Percentiles rank a stretch among this genome's conserved stretches.
Conservation (phyloP, 92 coral and sea anemone genomes). For the Scolanthus callimorphus region DNA sequence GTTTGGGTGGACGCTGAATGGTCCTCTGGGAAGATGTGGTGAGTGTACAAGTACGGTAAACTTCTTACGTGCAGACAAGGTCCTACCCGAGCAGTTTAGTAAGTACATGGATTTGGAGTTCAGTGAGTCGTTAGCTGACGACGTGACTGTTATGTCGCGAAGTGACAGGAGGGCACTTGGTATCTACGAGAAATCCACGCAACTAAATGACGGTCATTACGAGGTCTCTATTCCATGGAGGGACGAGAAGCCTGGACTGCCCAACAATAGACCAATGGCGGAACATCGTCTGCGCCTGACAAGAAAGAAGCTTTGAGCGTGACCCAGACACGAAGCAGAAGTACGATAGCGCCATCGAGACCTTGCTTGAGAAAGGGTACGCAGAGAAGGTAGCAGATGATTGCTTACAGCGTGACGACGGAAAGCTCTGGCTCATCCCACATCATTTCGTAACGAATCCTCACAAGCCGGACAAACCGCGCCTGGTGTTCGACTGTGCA, state of each 20-base stretch:
- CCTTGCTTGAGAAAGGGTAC: constrained; percentile 31
- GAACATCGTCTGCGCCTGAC: constrained; percentile 24
- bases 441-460: constrained; percentile 39
- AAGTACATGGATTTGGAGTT: constrained; percentile 47
- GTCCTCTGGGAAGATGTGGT: constrained; percentile 47
- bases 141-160: constrained; percentile 18
- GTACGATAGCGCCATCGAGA: constrained; percentile 18
- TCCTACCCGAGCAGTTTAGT: constrained; percentile 25
- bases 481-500: constrained; percentile 44
- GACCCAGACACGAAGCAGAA: constrained; percentile 11
- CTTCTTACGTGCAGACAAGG: constrained; percentile 10
- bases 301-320: constrained; percentile 10
- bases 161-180: constrained; percentile 30
- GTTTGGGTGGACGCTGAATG: constrained; percentile 62
- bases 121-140: constrained; percentile 25
- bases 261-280: constrained; percentile 46
- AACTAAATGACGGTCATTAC: constrained; percentile 29
- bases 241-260: constrained; percentile 14
- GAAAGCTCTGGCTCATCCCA: constrained; percentile 35
- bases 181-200: constrained; percentile 14
- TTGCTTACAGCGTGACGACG: constrained; percentile 7
- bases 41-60: constrained; percentile 4
- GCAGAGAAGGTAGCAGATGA: constrained; percentile 23
- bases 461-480: constrained; percentile 42
- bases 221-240: constrained; percentile 54